These are phyloP conservation scores for Andrena praecox DNA, from an alignment of 2,888 invertebrate species.

Conservation along the genomic window DNA sequence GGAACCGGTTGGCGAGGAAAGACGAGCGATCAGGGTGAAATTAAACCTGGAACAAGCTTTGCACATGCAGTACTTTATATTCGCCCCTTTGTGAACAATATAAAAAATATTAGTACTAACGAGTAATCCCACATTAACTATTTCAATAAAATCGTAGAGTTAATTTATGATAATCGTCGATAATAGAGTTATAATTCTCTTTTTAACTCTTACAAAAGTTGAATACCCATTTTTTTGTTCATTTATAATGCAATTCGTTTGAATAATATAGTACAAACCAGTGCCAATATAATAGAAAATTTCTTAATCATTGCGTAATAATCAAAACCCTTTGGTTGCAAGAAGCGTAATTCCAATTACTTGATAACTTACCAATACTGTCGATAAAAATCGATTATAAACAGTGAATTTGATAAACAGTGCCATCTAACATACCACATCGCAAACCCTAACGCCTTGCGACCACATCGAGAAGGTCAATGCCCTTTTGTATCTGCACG, in stretches of 20 bases:
- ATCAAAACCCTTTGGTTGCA: no score
- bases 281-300: no score
- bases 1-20: not conserved
- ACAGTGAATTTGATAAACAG: slow-evolving; percentile 2
- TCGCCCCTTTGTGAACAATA: not conserved
- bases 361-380: no score
- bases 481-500: slow-evolving; percentile 22
- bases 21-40: not conserved
- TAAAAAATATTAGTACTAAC: not conserved
- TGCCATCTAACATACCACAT: slow-evolving; percentile 43
- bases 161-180: not conserved
- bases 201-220: no score
- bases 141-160: not conserved
- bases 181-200: no score
- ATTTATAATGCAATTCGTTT: no score
- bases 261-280: no score
- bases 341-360: no score
- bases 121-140: no score
- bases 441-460: not conserved
- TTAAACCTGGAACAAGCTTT: not conserved
- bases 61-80: not conserved
- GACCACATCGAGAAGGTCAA: slow-evolving; percentile 31
- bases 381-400: not conserved
- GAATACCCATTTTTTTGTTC: no score
- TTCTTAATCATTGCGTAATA: no score